Conservation (phyloP, 2,113 vertebrate genomes). For the Neogobius melanostomus region DNA sequence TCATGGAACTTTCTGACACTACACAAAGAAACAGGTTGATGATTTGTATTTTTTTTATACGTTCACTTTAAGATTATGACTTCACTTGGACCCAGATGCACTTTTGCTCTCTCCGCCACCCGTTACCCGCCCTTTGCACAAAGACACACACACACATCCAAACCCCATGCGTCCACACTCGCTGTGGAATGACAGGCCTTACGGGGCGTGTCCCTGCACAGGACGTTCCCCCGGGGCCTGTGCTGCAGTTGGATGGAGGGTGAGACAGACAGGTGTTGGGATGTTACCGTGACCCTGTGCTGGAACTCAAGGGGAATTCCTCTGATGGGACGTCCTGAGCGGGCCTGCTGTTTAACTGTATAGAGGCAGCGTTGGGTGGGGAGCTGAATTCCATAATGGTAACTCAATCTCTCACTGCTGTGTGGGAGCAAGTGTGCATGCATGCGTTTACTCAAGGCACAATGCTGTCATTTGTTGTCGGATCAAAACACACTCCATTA, state of each 20-base stretch:
- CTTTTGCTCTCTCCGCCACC: slow-evolving; percentile 14
- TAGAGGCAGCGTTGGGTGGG: slow-evolving; percentile 34
- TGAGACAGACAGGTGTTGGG: slow-evolving; percentile 58
- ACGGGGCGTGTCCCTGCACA: slow-evolving; percentile 31
- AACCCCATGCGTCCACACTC: slow-evolving; percentile 47
- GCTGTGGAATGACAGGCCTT: slow-evolving; percentile 58
- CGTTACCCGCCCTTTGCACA: slow-evolving; percentile 6
- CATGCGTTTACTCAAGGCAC: slow-evolving; percentile 57
- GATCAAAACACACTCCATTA: slow-evolving; percentile 29
- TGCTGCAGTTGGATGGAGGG: slow-evolving; percentile 19
- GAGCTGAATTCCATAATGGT: slow-evolving; percentile 50
- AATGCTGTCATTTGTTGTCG: slow-evolving; percentile 65
- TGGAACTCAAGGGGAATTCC: slow-evolving; percentile 41
- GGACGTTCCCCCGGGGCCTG: slow-evolving; percentile 17
- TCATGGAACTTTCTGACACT: no score
- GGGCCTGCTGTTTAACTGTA: slow-evolving; percentile 19
- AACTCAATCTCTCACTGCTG: slow-evolving; percentile 61
- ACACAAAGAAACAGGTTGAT: no score
- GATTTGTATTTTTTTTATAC: no score
- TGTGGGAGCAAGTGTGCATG: slow-evolving; percentile 67
- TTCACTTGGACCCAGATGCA: slow-evolving; percentile 32
- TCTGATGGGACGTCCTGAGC: slow-evolving; percentile 33
- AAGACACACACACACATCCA: slow-evolving; percentile 8
- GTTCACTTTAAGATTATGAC: slow-evolving; percentile 31
- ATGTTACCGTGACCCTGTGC: slow-evolving; percentile 15